phyloP scores from a whole-genome alignment of 2,797 vertebrate species.

The Sternarchorhynchus goeldii region DNA sequence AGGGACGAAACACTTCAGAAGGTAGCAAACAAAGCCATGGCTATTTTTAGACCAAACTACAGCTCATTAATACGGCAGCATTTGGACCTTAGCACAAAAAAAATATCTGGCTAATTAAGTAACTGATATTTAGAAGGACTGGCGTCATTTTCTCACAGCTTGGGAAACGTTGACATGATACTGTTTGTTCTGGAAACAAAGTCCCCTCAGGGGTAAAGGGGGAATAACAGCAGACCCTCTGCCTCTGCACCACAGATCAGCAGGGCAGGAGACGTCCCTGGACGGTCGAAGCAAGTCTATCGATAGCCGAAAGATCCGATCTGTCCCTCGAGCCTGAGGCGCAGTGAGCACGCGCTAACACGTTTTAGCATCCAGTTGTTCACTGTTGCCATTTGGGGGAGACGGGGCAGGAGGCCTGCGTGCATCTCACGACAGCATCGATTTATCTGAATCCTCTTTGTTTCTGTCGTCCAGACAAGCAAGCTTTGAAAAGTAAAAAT shows the following conservation, averaged over 20 bases:
- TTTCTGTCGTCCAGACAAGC: constrained; percentile 55
- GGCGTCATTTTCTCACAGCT: constrained; percentile 23
- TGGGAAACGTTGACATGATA: constrained; percentile 38
- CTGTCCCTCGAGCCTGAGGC: constrained; percentile 16
- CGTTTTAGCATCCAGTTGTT: constrained; percentile 52
- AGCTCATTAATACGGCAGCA: constrained; percentile 34
- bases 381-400: constrained; percentile 43
- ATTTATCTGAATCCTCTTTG: constrained; percentile 60
- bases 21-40: neutral
- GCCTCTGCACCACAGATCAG: constrained; percentile 4
- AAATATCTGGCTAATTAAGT: constrained; percentile 46
- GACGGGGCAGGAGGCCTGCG: constrained; percentile 21
- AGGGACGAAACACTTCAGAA: constrained; percentile 16
- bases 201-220: constrained; percentile 25
- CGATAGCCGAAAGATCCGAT: constrained; percentile 47
- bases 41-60: constrained; percentile 41
- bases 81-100: constrained; percentile 7
- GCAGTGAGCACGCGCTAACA: constrained; percentile 22
- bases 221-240: constrained; percentile 30
- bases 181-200: constrained; percentile 31
- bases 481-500: constrained; percentile 36
- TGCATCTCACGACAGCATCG: constrained; percentile 48
- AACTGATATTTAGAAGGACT: constrained; percentile 47
- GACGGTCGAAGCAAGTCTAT: constrained; percentile 45
- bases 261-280: constrained; percentile 8